phyloP scores from a whole-genome alignment of 2,888 invertebrate species.

The Brachyopa scutellaris region DNA sequence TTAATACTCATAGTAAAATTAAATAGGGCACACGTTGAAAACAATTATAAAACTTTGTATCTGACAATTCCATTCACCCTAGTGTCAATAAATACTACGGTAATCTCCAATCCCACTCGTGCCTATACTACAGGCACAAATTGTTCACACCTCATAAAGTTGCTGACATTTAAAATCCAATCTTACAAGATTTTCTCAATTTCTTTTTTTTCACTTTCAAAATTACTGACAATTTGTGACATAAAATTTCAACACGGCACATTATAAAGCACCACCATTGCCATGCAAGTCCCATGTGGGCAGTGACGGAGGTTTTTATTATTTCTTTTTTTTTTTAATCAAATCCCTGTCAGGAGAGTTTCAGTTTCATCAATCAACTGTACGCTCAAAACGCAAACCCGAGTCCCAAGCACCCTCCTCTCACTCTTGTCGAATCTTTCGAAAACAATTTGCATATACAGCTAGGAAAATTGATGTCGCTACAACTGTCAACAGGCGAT shows the following conservation, averaged over 20 bases:
- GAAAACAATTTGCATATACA: constrained; percentile 72
- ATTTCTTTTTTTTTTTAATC: constrained; percentile 57
- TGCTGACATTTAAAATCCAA: constrained; percentile 34
- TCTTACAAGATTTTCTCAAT: neutral
- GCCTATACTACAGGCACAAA: neutral
- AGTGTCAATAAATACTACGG: too few relatives aligned
- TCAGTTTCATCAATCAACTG: constrained; percentile 66
- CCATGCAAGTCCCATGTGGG: constrained; percentile 64
- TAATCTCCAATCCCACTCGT: too few relatives aligned
- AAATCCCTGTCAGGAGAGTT: constrained; percentile 59
- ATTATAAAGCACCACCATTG: constrained; percentile 14
- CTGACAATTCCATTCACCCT: too few relatives aligned
- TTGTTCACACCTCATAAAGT: constrained; percentile 50
- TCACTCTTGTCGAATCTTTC: constrained; percentile 3
- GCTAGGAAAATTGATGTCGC: constrained; percentile 71
- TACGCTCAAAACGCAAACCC: neutral
- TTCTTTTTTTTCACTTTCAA: neutral
- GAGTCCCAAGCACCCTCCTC: neutral
- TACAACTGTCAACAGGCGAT: constrained; percentile 72
- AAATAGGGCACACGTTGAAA: too few relatives aligned
- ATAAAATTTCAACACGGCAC: constrained; percentile 33
- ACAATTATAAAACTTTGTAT: too few relatives aligned
- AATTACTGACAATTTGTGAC: constrained; percentile 34
- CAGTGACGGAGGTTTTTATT: constrained; percentile 26
- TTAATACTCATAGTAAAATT: too few relatives aligned